Evolutionary conservation across 2,797 vertebrate genomes (phyloP), one percentile per base, ranked within the genome.

Genomic region (Enteromius argenteus): DNA sequence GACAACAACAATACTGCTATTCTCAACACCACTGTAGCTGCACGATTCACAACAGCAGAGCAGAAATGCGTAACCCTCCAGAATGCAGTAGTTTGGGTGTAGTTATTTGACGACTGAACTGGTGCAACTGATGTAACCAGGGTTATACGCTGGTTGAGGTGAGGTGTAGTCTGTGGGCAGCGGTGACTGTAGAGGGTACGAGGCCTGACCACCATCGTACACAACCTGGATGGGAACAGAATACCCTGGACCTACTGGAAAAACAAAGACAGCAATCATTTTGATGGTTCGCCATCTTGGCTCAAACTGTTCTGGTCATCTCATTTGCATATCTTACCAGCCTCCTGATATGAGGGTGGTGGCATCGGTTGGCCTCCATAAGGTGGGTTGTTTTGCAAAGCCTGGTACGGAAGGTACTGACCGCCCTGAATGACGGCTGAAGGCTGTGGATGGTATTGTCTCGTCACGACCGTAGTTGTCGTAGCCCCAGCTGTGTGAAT

Each of bases 81-180:
- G 13, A 62, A 62, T 15, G 23, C 23, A 74, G 78, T 14, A 11
- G 21, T 32, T 58, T 79, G 37, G 51, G 76, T 89, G 92, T 90
- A 90, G 87, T 94, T 95, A 84, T 87, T 94, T 95, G 69, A 19
- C 0, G 7, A 23, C n/a, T 71, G 67, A 32, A 49, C 23, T 30
- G 42, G 7, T 30, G 71, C 3, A 51, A 11, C 2, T 3, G 94
- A 93, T 71, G 27, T 92, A 99, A 49, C 94, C 95, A 0, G 97
- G 97, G 90, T 98, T 98, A 92, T 95, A 98, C 0, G 97, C 96
- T 8, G 96, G 97, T 91, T 98, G 97, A 85, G 80, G 86, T 5
- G 86, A 15, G 0, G 90, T 89, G 69, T 91, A 94, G 64, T 93
- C 90, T 3, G 77, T 30, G 11, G 76, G 51, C 10, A 68, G 23